Conservation (phyloP, 2,113 vertebrate genomes). For the Colossoma macropomum region DNA sequence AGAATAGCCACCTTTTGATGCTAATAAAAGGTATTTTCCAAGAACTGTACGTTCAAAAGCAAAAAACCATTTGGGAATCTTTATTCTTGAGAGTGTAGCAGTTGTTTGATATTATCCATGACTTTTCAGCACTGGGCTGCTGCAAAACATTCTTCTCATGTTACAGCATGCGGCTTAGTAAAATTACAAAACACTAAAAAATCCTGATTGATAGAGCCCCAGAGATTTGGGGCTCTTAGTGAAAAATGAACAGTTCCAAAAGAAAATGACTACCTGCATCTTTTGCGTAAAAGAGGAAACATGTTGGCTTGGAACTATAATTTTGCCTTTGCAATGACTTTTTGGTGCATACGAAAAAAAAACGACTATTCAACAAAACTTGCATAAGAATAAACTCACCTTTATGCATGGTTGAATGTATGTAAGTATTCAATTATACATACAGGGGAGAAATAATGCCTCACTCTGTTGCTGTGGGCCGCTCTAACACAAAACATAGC, state of each 20-base stretch:
- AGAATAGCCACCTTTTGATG: too few species aligned
- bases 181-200: conserved; percentile 6
- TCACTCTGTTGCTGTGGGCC: neutral
- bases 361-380: neutral
- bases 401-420: conserved; percentile 12
- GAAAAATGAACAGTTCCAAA: neutral
- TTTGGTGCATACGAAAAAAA: neutral
- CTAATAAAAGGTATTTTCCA: too few species aligned
- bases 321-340: neutral
- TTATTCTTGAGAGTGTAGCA: neutral
- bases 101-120: neutral
- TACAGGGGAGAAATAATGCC: neutral
- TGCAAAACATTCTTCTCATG: conserved; percentile 2
- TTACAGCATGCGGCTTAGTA: neutral
- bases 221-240: neutral
- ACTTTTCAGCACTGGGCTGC: conserved; percentile 20
- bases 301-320: neutral
- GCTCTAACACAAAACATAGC: neutral
- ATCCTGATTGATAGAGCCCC: neutral
- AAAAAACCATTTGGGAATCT: neutral
- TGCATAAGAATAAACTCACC: neutral
- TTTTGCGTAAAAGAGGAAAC: neutral
- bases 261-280: conserved; percentile 10
- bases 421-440: conserved; percentile 5
- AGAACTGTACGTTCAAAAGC: neutral